Conservation (phyloP, 2,888 invertebrate species). For the Macrophya annulata region DNA sequence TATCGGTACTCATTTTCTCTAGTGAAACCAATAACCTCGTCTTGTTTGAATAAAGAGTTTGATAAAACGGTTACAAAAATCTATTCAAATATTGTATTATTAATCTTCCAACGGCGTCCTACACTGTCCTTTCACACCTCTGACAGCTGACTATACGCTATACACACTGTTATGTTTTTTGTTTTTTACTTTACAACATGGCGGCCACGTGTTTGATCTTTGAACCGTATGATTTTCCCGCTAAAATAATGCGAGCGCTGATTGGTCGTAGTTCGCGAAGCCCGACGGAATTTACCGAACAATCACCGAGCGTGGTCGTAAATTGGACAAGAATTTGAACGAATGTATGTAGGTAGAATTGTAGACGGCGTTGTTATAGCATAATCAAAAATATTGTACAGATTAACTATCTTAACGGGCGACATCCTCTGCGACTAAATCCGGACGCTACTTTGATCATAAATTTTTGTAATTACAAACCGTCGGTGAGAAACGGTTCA, state of each 20-base stretch:
- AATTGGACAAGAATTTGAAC: constrained; percentile 29
- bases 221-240: constrained; percentile 1
- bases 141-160: constrained; percentile 22
- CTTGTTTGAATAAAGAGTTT: neutral
- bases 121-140: neutral
- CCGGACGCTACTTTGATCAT: constrained; percentile 20
- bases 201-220: constrained; percentile 33
- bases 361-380: constrained; percentile 46
- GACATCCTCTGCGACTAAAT: neutral
- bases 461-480: constrained; percentile 55
- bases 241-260: too few relatives aligned
- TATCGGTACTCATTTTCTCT: constrained; percentile 54
- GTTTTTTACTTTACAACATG: constrained; percentile 26
- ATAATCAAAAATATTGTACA: neutral
- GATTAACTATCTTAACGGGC: neutral
- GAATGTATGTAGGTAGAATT: neutral
- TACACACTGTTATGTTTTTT: neutral
- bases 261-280: neutral
- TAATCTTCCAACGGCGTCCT: neutral
- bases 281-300: neutral
- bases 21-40: neutral
- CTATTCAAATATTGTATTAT: neutral
- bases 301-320: neutral
- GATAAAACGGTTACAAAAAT: constrained; percentile 3
- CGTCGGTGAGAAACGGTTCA: constrained; percentile 16